These are phyloP conservation scores for Setophaga kirtlandii DNA, from an alignment of 2,113 vertebrate species.

Conservation along the genomic window DNA sequence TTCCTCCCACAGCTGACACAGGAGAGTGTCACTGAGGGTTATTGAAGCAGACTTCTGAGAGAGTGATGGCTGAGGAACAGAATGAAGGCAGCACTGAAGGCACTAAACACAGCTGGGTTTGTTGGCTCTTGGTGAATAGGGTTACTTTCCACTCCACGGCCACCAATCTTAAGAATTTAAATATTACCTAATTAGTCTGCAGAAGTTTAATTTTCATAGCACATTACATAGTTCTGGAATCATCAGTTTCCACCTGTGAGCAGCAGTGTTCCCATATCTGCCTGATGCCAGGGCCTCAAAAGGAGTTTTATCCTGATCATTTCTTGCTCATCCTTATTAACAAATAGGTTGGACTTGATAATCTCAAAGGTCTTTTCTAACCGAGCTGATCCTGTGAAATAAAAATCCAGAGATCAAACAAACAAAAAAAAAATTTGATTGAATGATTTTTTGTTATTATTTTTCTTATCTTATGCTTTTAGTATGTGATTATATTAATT, in stretches of 20 bases:
- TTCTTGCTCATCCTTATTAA: background rate
- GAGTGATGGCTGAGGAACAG: background rate
- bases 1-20: background rate
- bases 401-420: background rate
- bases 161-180: background rate
- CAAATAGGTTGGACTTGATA: background rate
- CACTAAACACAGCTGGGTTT: background rate
- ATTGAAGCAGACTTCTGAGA: background rate
- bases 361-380: background rate
- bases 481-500: background rate
- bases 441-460: background rate
- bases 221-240: rapidly evolving
- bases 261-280: background rate
- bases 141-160: background rate
- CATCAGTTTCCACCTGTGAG: background rate
- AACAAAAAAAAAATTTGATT: background rate
- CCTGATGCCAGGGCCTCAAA: background rate
- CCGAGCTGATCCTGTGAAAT: background rate
- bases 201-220: background rate
- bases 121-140: background rate
- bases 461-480: background rate
- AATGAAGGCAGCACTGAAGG: background rate
- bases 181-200: background rate
- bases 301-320: background rate
- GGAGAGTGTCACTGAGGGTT: background rate